Evolutionary conservation across 2,888 invertebrate genomes (phyloP).

Genomic region (Himalopsyche japonica): DNA sequence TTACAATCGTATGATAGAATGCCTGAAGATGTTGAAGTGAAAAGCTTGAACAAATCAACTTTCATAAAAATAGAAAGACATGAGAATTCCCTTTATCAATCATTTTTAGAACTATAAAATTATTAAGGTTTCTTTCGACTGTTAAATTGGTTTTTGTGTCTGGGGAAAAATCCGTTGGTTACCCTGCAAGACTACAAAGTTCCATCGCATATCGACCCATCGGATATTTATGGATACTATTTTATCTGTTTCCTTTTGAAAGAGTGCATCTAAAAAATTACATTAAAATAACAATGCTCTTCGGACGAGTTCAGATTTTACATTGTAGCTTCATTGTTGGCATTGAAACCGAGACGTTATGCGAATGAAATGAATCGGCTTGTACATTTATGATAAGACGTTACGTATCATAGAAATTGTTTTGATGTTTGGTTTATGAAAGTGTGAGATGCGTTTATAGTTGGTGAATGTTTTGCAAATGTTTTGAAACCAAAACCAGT

Average conservation of each 20-base stretch:
- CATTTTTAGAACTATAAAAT: too few relatives aligned
- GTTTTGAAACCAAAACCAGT: not conserved
- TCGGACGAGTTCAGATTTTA: not conserved
- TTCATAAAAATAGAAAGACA: too few relatives aligned
- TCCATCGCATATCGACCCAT: not conserved
- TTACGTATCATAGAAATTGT: not conserved
- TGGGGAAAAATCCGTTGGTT: not conserved
- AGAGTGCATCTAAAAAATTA: not conserved
- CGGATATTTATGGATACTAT: not conserved
- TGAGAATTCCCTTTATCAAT: too few relatives aligned
- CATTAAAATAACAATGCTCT: not conserved
- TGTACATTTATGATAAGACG: constrained; percentile 17
- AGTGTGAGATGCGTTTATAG: not conserved
- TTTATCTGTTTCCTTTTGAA: not conserved
- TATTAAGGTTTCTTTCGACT: too few relatives aligned
- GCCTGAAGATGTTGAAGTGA: too few relatives aligned
- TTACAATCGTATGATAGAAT: too few relatives aligned
- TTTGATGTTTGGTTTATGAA: constrained; percentile 12
- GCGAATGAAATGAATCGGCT: constrained; percentile 13
- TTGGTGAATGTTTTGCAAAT: not conserved
- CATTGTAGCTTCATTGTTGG: constrained; percentile 13
- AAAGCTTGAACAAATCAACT: too few relatives aligned
- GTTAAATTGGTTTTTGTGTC: too few relatives aligned
- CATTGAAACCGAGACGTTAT: not conserved
- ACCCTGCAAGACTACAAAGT: not conserved